phyloP scores from a whole-genome alignment of 2,888 invertebrate species.

The Watsonalla cultraria region DNA sequence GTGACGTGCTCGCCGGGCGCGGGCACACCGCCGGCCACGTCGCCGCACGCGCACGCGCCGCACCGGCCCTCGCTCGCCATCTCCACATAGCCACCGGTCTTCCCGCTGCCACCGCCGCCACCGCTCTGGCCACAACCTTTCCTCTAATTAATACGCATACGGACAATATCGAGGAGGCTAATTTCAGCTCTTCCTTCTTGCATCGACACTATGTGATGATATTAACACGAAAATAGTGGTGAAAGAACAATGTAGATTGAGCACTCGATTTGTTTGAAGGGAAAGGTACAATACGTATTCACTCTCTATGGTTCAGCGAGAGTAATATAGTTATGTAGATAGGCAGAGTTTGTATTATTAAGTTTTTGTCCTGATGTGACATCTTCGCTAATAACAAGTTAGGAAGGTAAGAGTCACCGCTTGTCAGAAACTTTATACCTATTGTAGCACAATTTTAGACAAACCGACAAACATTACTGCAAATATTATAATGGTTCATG shows the following conservation, averaged over 20 bases:
- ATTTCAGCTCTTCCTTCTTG: slow-evolving; percentile 9
- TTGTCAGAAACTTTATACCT: not conserved
- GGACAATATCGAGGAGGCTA: slow-evolving; percentile 1
- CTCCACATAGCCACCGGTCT: slow-evolving; percentile 64
- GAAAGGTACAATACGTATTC: slow-evolving; percentile 26
- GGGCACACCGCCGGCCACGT: slow-evolving; percentile 57
- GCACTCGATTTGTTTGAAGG: slow-evolving; percentile 14
- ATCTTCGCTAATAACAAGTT: not conserved
- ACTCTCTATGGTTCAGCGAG: slow-evolving; percentile 27
- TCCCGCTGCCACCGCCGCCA: slow-evolving; percentile 51
- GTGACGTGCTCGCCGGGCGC: slow-evolving; percentile 81
- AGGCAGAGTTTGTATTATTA: not conserved
- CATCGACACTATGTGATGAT: not conserved
- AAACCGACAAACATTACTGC: not conserved
- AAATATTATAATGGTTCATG: slow-evolving; percentile 17
- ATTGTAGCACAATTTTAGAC: not conserved
- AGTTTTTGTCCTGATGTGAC: not conserved
- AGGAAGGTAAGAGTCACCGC: not conserved
- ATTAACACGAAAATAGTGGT: slow-evolving; percentile 3
- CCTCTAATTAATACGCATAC: slow-evolving; percentile 36
- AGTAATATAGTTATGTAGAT: slow-evolving; percentile 21
- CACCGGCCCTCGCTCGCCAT: slow-evolving; percentile 46
- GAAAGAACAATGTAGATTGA: slow-evolving; percentile 12
- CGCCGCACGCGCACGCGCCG: slow-evolving; percentile 39
- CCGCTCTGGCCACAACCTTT: slow-evolving; percentile 53